phyloP scores from a whole-genome alignment of 2,797 vertebrate species.

The Eleutherodactylus coqui region DNA sequence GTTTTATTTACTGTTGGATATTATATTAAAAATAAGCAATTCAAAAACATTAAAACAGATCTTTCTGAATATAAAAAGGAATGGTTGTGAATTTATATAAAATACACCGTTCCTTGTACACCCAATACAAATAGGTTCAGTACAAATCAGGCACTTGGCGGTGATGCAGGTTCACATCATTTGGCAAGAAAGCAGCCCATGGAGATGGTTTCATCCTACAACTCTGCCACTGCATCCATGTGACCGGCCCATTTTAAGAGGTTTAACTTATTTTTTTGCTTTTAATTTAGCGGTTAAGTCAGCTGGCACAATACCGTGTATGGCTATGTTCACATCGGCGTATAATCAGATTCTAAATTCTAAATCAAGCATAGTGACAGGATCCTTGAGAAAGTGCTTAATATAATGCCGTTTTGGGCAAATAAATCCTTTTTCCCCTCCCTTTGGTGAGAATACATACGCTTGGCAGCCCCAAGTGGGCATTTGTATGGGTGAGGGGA shows the following conservation, averaged over 20 bases:
- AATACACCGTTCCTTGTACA: not conserved
- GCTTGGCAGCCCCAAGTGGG: too few relatives aligned
- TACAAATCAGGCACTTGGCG: constrained; percentile 18
- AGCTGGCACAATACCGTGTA: not conserved
- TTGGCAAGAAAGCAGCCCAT: not conserved
- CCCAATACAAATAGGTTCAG: not conserved
- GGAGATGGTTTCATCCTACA: not conserved
- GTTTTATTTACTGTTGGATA: constrained; percentile 16
- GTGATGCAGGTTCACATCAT: not conserved
- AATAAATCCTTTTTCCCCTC: too few relatives aligned
- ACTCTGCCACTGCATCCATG: not conserved
- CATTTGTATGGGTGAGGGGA: too few relatives aligned
- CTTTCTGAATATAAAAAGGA: too few relatives aligned
- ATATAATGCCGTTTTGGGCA: too few relatives aligned
- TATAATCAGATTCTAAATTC: too few relatives aligned
- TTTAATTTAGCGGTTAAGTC: not conserved
- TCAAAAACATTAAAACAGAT: too few relatives aligned
- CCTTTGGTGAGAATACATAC: too few relatives aligned
- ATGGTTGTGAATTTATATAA: not conserved
- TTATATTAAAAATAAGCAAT: constrained; percentile 1
- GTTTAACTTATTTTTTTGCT: not conserved
- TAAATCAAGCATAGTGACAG: too few relatives aligned
- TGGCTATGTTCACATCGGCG: not conserved
- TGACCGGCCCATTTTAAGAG: not conserved
- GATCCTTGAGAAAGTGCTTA: too few relatives aligned